phyloP scores from a whole-genome alignment of 2,797 vertebrate species.

The Heteromormyrus szaboi region DNA sequence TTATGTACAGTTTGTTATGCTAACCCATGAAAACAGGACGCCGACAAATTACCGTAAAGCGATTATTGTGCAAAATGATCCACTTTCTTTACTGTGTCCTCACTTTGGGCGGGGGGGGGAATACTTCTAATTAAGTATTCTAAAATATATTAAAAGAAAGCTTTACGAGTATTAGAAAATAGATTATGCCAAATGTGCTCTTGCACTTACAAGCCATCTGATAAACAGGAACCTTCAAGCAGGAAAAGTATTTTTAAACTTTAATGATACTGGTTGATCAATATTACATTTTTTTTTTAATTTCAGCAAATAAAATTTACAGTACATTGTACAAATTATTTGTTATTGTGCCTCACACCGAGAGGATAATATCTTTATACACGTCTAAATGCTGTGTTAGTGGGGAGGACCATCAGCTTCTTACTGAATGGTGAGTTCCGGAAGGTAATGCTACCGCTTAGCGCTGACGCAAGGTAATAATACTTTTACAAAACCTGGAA shows the following conservation, averaged over 20 bases:
- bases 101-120: not conserved
- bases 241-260: constrained; percentile 12
- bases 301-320: constrained; percentile 15
- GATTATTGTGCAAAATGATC: not conserved
- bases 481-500: not conserved
- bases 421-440: not conserved
- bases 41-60: not conserved
- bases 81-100: not conserved
- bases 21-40: not conserved
- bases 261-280: constrained; percentile 29
- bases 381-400: not conserved
- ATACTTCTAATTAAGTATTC: not conserved
- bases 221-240: constrained; percentile 12
- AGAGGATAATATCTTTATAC: not conserved
- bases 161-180: not conserved
- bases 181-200: not conserved
- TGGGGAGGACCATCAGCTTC: not conserved
- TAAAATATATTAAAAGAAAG: constrained; percentile 1
- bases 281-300: constrained; percentile 10
- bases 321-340: constrained; percentile 17
- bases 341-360: constrained; percentile 10
- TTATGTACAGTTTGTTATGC: not conserved
- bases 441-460: not conserved
- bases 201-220: not conserved
- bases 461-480: not conserved